Evolutionary conservation across 2,797 vertebrate genomes (phyloP).

Genomic region (Todus mexicanus): DNA sequence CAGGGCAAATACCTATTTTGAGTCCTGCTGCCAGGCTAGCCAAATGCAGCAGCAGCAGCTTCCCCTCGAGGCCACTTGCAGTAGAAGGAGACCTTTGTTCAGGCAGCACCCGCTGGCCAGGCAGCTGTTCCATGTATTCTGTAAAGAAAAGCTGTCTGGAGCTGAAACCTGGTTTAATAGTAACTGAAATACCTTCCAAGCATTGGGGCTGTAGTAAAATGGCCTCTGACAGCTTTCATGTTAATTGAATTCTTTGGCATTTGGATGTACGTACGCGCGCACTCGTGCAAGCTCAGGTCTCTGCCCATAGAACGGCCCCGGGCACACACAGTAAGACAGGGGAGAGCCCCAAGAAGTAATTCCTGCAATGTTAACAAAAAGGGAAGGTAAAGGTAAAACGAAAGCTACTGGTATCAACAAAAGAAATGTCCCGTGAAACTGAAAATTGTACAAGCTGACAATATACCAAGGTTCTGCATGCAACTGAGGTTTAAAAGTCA

Average conservation of each 20-base stretch:
- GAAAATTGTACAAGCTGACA: not conserved
- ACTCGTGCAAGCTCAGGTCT: not conserved
- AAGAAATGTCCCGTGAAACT: not conserved
- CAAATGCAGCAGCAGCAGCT: not conserved
- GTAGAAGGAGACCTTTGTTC: not conserved
- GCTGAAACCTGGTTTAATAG: not conserved
- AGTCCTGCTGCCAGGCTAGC: not conserved
- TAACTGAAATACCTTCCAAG: not conserved
- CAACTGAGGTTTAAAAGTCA: not conserved
- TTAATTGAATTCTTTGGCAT: not conserved
- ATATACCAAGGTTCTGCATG: not conserved
- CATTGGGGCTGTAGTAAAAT: not conserved
- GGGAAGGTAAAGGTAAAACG: not conserved
- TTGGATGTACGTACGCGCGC: accelerated
- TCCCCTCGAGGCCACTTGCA: not conserved
- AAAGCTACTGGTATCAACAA: not conserved
- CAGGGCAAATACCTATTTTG: not conserved
- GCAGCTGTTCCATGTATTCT: not conserved
- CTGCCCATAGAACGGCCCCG: not conserved
- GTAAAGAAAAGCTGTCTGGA: not conserved
- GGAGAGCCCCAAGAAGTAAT: not conserved
- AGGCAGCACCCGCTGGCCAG: not conserved
- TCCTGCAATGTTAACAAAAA: not conserved
- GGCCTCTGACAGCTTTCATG: not conserved
- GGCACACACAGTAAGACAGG: not conserved